Percentiles rank a stretch among this genome's conserved stretches.
Evolutionary conservation across 2,113 vertebrate species (phyloP).

Genomic region (Trematocara unimaculatum): DNA sequence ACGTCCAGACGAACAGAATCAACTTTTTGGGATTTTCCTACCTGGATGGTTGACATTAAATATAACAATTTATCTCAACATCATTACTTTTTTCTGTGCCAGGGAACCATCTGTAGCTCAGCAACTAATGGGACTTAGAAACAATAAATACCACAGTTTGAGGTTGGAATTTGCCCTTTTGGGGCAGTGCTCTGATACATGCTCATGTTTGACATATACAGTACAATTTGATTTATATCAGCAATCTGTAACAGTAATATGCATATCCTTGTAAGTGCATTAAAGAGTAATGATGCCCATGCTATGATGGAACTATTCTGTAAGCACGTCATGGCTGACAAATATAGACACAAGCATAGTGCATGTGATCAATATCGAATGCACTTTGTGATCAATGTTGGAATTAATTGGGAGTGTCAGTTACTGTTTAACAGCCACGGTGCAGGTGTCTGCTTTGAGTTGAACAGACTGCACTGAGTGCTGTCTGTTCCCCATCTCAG

Average conservation of each 20-base stretch:
- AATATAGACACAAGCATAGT: conserved; percentile 17
- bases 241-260: conserved; percentile 2
- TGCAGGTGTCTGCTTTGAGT: conserved; percentile 7
- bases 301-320: not conserved
- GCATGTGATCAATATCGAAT: conserved; percentile 36
- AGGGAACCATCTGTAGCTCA: not conserved
- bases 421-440: conserved; percentile 15
- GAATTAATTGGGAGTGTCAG: conserved; percentile 34
- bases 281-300: conserved; percentile 16
- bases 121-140: not conserved
- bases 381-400: conserved; percentile 39
- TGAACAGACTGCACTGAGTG: not conserved
- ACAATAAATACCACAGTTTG: not conserved
- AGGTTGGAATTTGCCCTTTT: not conserved
- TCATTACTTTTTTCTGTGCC: not conserved
- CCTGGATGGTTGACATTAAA: not conserved
- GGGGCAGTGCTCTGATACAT: not conserved
- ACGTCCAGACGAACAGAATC: not conserved
- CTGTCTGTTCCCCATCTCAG: not conserved
- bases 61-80: not conserved
- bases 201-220: not conserved
- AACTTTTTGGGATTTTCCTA: not conserved
- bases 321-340: not conserved
- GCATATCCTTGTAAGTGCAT: conserved; percentile 14
- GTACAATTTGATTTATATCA: conserved; percentile 14